Conservation (phyloP, 2,888 invertebrate species). For the Diaphora mendica region DNA sequence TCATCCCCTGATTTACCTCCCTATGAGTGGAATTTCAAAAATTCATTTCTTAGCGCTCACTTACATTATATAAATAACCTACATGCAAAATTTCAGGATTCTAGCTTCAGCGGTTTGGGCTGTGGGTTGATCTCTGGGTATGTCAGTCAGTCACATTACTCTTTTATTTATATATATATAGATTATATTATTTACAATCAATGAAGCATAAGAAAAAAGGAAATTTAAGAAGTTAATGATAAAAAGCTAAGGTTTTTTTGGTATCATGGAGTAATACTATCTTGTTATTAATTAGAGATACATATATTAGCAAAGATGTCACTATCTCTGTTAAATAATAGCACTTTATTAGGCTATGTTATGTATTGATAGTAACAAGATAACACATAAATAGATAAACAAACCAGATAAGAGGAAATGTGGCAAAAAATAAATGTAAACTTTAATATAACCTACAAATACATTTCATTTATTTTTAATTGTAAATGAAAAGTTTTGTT, state of each 20-base stretch:
- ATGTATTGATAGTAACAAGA: constrained; percentile 52
- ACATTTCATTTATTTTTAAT: neutral
- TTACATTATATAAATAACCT: too few relatives aligned
- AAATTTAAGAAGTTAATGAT: neutral
- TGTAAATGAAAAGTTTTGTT: neutral
- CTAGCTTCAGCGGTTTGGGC: too few relatives aligned
- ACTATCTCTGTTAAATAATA: constrained; percentile 44
- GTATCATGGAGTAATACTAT: neutral
- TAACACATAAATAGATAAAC: constrained; percentile 45
- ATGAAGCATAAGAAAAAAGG: neutral
- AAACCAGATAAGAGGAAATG: constrained; percentile 33
- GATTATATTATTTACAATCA: neutral
- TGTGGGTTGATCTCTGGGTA: too few relatives aligned
- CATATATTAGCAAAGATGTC: constrained; percentile 15
- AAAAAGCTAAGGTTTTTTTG: neutral
- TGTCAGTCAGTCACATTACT: too few relatives aligned
- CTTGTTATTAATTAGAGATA: constrained; percentile 18
- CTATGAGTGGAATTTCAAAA: too few relatives aligned
- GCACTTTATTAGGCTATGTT: constrained; percentile 43
- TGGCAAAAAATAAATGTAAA: constrained; percentile 26
- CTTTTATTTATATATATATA: too few relatives aligned
- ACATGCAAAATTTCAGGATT: too few relatives aligned
- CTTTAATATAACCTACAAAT: constrained; percentile 43
- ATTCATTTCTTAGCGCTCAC: too few relatives aligned
- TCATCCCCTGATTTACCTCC: too few relatives aligned